Evolutionary conservation across 1,140 invertebrate genomes (phyloP).

Genomic region (Vanessa tameamea): DNA sequence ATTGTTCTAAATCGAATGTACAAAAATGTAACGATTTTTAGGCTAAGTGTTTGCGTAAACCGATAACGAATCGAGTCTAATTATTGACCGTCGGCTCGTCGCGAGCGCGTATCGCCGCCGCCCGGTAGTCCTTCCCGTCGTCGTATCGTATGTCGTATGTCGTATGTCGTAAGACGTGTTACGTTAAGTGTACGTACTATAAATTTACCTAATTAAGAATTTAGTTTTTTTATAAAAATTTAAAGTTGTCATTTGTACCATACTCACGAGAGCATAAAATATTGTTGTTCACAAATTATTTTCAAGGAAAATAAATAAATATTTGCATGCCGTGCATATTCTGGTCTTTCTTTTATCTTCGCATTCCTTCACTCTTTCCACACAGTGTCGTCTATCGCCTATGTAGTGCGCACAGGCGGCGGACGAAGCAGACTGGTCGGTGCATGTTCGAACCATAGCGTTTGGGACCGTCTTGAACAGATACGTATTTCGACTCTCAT

Average conservation of each 20-base stretch:
- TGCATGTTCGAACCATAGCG: not conserved
- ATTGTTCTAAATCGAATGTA: conserved; percentile 51
- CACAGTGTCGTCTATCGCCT: not conserved
- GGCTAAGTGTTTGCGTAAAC: conserved; percentile 27
- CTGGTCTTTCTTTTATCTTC: conserved; percentile 56
- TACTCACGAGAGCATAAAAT: conserved; percentile 70
- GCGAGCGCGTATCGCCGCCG: conserved; percentile 1
- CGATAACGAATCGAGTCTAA: not conserved
- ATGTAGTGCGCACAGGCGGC: not conserved
- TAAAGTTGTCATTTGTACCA: conserved; percentile 78
- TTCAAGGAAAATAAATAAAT: conserved; percentile 75
- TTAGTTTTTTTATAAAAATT: conserved; percentile 74
- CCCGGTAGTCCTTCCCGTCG: conserved; percentile 27
- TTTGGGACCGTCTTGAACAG: not conserved
- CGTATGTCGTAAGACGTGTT: conserved; percentile 6
- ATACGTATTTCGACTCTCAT: not conserved
- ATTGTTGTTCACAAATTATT: conserved; percentile 79
- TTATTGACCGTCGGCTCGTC: not conserved
- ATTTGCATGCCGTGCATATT: conserved; percentile 70
- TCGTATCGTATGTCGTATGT: conserved; percentile 3
- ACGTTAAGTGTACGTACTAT: conserved; percentile 35
- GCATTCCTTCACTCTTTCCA: conserved; percentile 15
- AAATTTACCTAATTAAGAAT: conserved; percentile 54
- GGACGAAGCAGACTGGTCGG: not conserved
- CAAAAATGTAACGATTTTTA: conserved; percentile 52